Evolutionary conservation across 2,888 invertebrate species (phyloP).

Genomic region (Eurytoma californica): DNA sequence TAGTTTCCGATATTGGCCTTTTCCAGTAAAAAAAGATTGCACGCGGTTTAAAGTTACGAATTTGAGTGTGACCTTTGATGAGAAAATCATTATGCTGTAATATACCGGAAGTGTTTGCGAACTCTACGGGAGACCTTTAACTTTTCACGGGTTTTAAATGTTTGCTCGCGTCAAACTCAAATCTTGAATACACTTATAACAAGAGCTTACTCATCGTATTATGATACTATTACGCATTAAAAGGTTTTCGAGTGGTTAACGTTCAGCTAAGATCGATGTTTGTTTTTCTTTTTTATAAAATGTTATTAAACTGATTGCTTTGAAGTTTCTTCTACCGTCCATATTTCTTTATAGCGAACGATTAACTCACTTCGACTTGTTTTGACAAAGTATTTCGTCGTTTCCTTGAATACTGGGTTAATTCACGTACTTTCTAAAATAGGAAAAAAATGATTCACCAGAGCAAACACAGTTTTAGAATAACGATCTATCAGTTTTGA

Average conservation of each 20-base stretch:
- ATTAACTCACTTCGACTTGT: no score
- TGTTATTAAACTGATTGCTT: no score
- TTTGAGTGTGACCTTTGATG: slow-evolving; percentile 19
- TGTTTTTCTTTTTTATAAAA: no score
- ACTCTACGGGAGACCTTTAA: slow-evolving; percentile 25
- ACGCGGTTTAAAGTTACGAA: not conserved
- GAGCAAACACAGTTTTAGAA: no score
- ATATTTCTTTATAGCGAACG: no score
- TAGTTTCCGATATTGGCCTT: not conserved
- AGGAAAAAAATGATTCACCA: no score
- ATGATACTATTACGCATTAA: slow-evolving; percentile 17
- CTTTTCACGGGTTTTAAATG: slow-evolving; percentile 26
- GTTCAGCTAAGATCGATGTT: no score
- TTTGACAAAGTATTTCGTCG: no score
- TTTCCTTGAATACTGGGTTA: no score
- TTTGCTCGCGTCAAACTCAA: slow-evolving; percentile 23
- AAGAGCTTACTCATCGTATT: not conserved
- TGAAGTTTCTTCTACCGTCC: no score
- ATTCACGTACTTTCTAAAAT: no score
- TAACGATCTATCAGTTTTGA: no score
- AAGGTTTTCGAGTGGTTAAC: not conserved
- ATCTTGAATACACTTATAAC: slow-evolving; percentile 1
- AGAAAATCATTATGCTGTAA: not conserved
- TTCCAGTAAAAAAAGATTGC: not conserved
- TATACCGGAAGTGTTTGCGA: slow-evolving; percentile 29